A percentile compares a stretch with the other conserved stretches of the same genome.
Evolutionary conservation across 2,113 vertebrate genomes (phyloP).

Genomic region (Eurypyga helias): DNA sequence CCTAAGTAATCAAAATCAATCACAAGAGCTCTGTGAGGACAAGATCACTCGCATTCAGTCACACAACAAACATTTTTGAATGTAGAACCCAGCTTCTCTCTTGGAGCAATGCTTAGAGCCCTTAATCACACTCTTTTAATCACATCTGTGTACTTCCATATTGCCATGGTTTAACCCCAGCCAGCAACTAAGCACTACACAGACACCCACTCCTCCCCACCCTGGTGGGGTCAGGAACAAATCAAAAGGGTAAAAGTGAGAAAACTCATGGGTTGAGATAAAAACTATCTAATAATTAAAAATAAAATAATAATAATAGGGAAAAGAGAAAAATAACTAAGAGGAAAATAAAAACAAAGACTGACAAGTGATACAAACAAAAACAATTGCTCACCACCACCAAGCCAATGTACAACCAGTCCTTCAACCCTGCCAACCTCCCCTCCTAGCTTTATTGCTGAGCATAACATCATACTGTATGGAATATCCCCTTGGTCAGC

Average conservation of each 20-base stretch:
- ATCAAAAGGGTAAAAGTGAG: neutral
- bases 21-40: neutral
- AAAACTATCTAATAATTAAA: neutral
- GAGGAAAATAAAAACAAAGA: neutral
- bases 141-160: neutral
- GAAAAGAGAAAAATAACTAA: neutral
- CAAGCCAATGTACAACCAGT: neutral
- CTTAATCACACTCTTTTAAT: neutral
- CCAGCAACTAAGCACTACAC: neutral
- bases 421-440: too few relatives aligned
- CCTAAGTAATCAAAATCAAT: neutral
- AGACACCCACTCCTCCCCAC: neutral
- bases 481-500: neutral
- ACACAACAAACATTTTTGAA: neutral
- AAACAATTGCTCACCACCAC: neutral
- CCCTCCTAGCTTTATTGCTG: too few relatives aligned
- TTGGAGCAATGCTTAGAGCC: neutral
- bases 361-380: neutral
- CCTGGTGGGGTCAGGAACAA: accelerated
- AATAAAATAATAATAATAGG: neutral
- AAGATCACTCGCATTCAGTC: neutral
- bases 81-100: neutral
- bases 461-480: neutral
- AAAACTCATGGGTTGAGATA: neutral
- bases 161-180: neutral